Conservation (phyloP, 2,888 invertebrate species). For the Drosophila atripex region DNA sequence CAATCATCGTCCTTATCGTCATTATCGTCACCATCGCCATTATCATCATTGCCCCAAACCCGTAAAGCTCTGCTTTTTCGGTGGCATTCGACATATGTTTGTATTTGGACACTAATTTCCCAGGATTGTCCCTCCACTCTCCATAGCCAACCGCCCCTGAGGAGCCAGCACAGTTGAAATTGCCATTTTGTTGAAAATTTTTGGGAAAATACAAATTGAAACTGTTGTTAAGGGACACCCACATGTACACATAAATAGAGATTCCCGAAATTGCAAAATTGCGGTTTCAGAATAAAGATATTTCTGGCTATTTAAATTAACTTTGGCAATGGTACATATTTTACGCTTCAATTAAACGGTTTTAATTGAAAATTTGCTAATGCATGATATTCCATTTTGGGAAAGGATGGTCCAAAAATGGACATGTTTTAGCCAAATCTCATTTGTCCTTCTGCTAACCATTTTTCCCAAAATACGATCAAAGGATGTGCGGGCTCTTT, state of each 20-base stretch:
- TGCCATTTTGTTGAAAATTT: slow-evolving; percentile 60
- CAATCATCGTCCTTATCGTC: slow-evolving; percentile 58
- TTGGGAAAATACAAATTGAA: slow-evolving; percentile 53
- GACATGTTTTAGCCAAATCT: background rate
- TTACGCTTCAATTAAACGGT: slow-evolving; percentile 27
- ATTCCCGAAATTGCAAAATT: slow-evolving; percentile 3
- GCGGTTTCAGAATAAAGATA: slow-evolving; percentile 22
- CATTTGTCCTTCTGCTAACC: slow-evolving; percentile 19
- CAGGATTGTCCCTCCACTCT: background rate
- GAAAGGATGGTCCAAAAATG: too few species aligned
- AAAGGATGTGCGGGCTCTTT: slow-evolving; percentile 16
- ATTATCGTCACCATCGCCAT: slow-evolving; percentile 22
- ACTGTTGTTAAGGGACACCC: slow-evolving; percentile 13
- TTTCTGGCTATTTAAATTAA: slow-evolving; percentile 32
- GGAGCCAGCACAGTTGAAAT: slow-evolving; percentile 44
- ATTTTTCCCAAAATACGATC: background rate
- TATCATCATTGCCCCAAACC: slow-evolving; percentile 3
- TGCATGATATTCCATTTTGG: too few species aligned
- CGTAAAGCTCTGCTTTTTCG: slow-evolving; percentile 11
- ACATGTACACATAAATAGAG: slow-evolving; percentile 7
- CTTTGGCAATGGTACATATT: slow-evolving; percentile 15
- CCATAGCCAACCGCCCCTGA: slow-evolving; percentile 1
- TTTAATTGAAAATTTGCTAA: slow-evolving; percentile 31
- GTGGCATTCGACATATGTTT: slow-evolving; percentile 16
- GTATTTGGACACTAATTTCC: slow-evolving; percentile 31